Evolutionary conservation across 2,797 vertebrate species (phyloP).

Genomic region (Bovichtus variegatus): DNA sequence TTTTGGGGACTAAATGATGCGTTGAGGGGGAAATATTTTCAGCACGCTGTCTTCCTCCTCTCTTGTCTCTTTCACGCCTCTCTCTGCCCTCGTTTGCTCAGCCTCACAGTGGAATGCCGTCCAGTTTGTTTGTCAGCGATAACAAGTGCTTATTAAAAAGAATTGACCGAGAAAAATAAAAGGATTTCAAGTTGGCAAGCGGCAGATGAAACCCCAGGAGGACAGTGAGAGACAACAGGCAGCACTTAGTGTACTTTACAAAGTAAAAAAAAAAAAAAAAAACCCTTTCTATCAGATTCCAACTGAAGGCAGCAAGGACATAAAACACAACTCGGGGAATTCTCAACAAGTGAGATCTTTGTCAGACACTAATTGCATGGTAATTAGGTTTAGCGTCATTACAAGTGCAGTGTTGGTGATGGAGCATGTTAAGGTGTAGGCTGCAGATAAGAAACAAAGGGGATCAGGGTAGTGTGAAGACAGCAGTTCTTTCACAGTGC

Average conservation of each 20-base stretch:
- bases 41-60: not conserved
- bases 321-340: slow-evolving; percentile 13
- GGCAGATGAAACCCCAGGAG: slow-evolving; percentile 22
- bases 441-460: slow-evolving; percentile 1
- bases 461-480: slow-evolving; percentile 17
- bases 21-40: not conserved
- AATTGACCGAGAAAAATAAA: slow-evolving; percentile 21
- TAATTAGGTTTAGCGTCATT: slow-evolving; percentile 27
- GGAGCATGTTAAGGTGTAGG: not conserved
- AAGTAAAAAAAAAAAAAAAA: not conserved
- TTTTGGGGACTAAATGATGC: not conserved
- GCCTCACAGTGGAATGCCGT: slow-evolving; percentile 9
- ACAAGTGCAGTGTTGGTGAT: slow-evolving; percentile 16
- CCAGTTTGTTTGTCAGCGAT: slow-evolving; percentile 39
- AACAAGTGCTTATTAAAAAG: slow-evolving; percentile 48
- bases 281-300: slow-evolving; percentile 26
- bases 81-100: slow-evolving; percentile 14
- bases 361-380: slow-evolving; percentile 46
- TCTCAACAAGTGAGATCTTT: slow-evolving; percentile 32
- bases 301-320: slow-evolving; percentile 9
- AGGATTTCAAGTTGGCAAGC: slow-evolving; percentile 24
- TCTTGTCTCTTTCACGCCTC: slow-evolving; percentile 18
- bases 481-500: slow-evolving; percentile 14
- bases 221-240: slow-evolving; percentile 10
- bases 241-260: slow-evolving; percentile 8